Evolutionary conservation across 1,140 invertebrate genomes (phyloP), one percentile per base, ranked within the genome.

Genomic region (Babylonia areolata): DNA sequence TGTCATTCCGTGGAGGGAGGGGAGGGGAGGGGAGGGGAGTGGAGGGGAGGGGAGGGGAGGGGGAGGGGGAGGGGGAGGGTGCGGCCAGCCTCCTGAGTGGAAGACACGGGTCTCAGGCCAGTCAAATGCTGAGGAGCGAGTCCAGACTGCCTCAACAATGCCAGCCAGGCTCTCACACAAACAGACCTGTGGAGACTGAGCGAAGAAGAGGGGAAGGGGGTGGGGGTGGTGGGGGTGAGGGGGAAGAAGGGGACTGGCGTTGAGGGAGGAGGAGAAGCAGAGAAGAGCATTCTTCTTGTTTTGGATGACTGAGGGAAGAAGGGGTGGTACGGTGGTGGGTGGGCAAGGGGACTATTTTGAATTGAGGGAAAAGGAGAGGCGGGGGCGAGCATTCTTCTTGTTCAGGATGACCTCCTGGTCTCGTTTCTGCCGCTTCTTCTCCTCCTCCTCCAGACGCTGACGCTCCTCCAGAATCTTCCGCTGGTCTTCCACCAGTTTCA

Each of bases 381-480:
- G 98, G 83, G 98, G 98, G 94, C 98, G 96, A 86, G 98, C 98
- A 95, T 99, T 99, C 94, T 98, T 98, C 96, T 99, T 99, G 90
- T 98, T 98, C 90, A 99, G 95, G 90, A 99, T 99, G 94, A 98
- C 97, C 95, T 98, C 98, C 95, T 99, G 98, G 95, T 99, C 98
- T 94, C 98, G 97, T 95, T 98, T 98, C 79, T 97, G 95, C 89
- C 97, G 96, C 90, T 97, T 97, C 91, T 98, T 97, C 93, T 98
- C 97, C 94, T 99, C 97, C 94, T 97, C 97, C 93, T 97, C 97
- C 95, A 99, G 95, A 92, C 96, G 97, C 94, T 98, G 97, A 91
- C 97, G 96, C 93, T 99, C 97, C 95, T 99, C 98, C 91, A 99
- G 97, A 96, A 99, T 98, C 95, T 97, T 96, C 88, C 98, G 96